Evolutionary conservation across 2,113 vertebrate genomes (phyloP), one percentile per base, ranked within the genome.

Genomic region (Anguilla rostrata): DNA sequence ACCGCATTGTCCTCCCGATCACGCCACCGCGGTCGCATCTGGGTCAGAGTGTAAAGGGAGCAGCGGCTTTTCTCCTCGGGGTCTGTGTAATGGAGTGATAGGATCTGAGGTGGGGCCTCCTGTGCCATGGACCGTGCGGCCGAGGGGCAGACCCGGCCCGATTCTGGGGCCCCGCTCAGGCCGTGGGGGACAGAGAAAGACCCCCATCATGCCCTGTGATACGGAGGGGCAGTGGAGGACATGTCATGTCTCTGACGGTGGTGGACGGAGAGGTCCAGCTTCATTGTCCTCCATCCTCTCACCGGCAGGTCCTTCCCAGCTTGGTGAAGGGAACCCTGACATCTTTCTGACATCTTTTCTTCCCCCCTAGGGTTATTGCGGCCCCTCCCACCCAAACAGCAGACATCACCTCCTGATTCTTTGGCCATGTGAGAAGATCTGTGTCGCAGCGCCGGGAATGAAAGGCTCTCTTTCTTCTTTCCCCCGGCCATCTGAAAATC

Each of bases 381-480:
- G 81, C n/a, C 86, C 90, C 0, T 87, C 90, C 87, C 89, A 91
- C 89, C 34, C 82, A 91, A 90, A 92, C 93, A 92, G 90, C 90
- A 86, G 91, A 93, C 93, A 92, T 92, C 91, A 89, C 88, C 91
- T 88, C 88, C 88, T 0, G 15, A 91, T 91, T 94, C 94, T 93
- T 95, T 94, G 94, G 92, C 90, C 86, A 86, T 92, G 92, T 92
- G 94, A 95, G 93, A 93, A 94, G 94, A 94, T 92, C 89, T 88
- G 93, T 93, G 94, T 93, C 89, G 89, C 91, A 85, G 91, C 90
- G 85, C 85, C 78, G 89, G 80, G 87, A 90, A 95, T 96, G 92
- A 97, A 98, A 97, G 92, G 89, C 87, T 92, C 87, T 91, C 86
- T 95, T 96, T 97, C 93, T 95, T 93, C 86, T 93, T 86, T 84